Evolutionary conservation across 2,113 vertebrate species (phyloP).

Genomic region (Hyperopisus bebe): DNA sequence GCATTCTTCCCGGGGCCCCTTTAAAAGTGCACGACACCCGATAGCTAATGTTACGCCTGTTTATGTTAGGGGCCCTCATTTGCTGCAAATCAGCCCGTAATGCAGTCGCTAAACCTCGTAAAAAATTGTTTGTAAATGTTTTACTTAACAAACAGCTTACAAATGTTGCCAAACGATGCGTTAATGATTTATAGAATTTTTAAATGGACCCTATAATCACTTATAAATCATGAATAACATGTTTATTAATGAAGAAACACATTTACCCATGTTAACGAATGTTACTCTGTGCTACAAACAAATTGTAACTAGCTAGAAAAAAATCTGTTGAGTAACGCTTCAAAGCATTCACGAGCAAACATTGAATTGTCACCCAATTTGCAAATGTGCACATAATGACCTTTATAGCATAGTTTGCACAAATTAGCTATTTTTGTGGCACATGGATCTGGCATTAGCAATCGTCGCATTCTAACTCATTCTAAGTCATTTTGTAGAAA

Average conservation of each 20-base stretch:
- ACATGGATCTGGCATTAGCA: background rate
- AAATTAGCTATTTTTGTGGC: conserved; percentile 2
- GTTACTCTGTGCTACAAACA: background rate
- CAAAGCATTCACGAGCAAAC: background rate
- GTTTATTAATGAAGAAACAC: background rate
- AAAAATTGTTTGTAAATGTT: background rate
- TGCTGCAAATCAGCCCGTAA: background rate
- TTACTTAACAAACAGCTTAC: background rate
- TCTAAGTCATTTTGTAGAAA: background rate
- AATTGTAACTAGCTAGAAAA: background rate
- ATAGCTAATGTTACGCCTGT: background rate
- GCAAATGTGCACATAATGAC: background rate
- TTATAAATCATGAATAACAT: background rate
- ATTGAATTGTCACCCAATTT: conserved; percentile 1
- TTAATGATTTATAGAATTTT: background rate
- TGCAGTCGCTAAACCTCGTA: background rate
- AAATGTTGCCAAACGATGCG: background rate
- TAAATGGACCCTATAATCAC: background rate
- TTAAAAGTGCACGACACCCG: background rate
- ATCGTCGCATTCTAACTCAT: background rate
- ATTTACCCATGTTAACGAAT: background rate
- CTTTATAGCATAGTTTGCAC: background rate
- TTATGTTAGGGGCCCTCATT: background rate
- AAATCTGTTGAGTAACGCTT: background rate
- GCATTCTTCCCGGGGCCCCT: background rate